Percentiles rank a stretch among this genome's conserved stretches.
These are phyloP conservation scores for Meloe dianella DNA, from an alignment of 2,888 invertebrate genomes.

Conservation along the genomic window DNA sequence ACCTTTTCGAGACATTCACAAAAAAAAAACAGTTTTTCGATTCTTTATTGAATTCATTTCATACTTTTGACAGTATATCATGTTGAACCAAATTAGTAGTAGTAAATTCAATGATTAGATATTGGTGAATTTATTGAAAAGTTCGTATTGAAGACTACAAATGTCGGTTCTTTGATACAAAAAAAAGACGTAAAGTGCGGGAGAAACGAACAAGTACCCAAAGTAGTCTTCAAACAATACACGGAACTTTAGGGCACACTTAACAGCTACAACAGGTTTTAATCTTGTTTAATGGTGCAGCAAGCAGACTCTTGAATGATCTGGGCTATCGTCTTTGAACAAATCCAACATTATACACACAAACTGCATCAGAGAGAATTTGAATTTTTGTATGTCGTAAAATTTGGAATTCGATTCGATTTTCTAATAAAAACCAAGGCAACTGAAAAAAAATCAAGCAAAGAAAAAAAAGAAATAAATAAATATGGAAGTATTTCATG, in stretches of 20 bases:
- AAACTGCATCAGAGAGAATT: conserved; percentile 13
- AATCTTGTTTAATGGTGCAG: conserved; percentile 51
- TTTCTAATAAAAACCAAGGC: background rate
- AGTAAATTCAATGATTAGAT: too few relatives aligned
- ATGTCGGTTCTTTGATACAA: background rate
- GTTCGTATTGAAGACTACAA: background rate
- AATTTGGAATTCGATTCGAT: background rate
- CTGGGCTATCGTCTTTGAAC: conserved; percentile 34
- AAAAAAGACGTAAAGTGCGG: background rate
- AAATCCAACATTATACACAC: conserved; percentile 13
- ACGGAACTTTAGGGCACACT: conserved; percentile 37
- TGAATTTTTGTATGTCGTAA: conserved; percentile 6
- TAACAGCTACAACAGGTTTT: conserved; percentile 46
- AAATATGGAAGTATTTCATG: conserved; percentile 1
- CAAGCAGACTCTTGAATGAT: conserved; percentile 40
- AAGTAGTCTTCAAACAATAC: conserved; percentile 27
- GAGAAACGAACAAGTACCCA: conserved; percentile 9
- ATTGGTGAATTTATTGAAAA: background rate
- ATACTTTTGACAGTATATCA: too few relatives aligned
- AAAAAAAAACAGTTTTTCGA: too few relatives aligned
- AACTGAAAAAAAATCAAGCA: background rate
- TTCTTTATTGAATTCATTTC: too few relatives aligned
- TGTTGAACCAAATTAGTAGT: too few relatives aligned
- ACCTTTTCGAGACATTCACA: too few relatives aligned
- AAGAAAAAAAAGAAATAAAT: background rate